Evolutionary conservation across 1,140 invertebrate genomes (phyloP).

Genomic region (Mycetomoellerius zeteki): DNA sequence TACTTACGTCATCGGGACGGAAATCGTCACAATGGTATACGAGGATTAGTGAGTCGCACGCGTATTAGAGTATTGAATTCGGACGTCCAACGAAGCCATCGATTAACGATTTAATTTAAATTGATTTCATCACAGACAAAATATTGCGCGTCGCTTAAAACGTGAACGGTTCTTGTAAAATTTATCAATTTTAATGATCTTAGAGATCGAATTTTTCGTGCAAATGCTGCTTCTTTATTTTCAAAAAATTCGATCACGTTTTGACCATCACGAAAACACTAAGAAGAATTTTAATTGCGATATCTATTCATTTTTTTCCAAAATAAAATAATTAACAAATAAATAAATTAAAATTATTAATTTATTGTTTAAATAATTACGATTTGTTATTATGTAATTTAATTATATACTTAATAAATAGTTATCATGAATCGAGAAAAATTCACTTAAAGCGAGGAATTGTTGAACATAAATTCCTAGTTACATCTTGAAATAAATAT

Average conservation of each 20-base stretch:
- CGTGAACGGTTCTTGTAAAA: neutral
- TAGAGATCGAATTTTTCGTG: neutral
- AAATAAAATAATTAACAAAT: neutral
- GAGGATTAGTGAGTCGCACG: slow-evolving; percentile 33
- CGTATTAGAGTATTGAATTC: slow-evolving; percentile 42
- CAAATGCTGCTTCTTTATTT: neutral
- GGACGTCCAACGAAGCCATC: slow-evolving; percentile 4
- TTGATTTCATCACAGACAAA: slow-evolving; percentile 13
- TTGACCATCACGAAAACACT: neutral
- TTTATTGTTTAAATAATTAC: neutral
- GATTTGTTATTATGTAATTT: neutral
- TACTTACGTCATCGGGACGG: slow-evolving; percentile 49
- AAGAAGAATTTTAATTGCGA: neutral
- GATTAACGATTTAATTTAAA: slow-evolving; percentile 37
- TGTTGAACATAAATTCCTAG: neutral
- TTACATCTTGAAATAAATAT: neutral
- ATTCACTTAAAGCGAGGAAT: neutral
- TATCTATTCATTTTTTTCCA: neutral
- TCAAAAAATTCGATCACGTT: neutral
- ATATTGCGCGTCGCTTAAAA: neutral
- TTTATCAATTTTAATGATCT: neutral
- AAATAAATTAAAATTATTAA: neutral
- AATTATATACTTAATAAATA: neutral
- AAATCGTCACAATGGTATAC: slow-evolving; percentile 55
- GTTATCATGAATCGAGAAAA: neutral